Base-by-base conservation (phyloP, 2,113 vertebrate species). In the Platysternon megacephalum region DNA sequence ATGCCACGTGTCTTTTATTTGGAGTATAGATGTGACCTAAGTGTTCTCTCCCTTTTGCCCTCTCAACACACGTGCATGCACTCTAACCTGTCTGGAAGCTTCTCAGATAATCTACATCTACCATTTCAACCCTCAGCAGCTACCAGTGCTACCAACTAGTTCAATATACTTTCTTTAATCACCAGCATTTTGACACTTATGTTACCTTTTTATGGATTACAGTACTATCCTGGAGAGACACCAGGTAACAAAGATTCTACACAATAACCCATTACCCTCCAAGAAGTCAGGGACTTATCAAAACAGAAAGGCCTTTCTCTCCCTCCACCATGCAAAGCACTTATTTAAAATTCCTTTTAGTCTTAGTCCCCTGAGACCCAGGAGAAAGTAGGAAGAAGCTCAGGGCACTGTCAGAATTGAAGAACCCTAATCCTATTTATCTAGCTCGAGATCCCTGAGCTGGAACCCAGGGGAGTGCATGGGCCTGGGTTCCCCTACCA, bases 111-210 rank as follows among this genome's bases (percentile, higher is more conserved):
- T 32, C 58, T 19, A 61, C 58, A 61, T 5, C 26, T 32, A 61
- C 11, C 13, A 32, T 13, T 61, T 13, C 29, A 32, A 61, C 58
- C 58, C 58, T 42, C 87, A 86, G 81, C 94, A 55, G 78, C 83
- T 52, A 11, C 17, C 29, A 78, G 46, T 81, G 13, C 4, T 22
- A 82, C n/a, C 85, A 86, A 32, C 21, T 65, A 68, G 5, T 24
- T 78, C 49, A 28, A 53, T 0, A 0, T 24, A 5, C 51, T 52
- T 52, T 52, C n/a, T 89, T 79, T 42, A 56, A 79, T 83, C 1
- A 83, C 2, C 42, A 80, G 28, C 51, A 21, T 52, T 52, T 19
- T 52, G 6, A 94, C 83, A 29, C 28, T 24, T 84, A n/a, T n/a
- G 44, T n/a, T 84, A 80, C 19, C 51, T 52, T 52, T 42, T 56